Percentiles rank a stretch among this genome's conserved stretches.
Evolutionary conservation across 2,797 vertebrate genomes (phyloP).

Genomic region (Gymnothorax reevesii): DNA sequence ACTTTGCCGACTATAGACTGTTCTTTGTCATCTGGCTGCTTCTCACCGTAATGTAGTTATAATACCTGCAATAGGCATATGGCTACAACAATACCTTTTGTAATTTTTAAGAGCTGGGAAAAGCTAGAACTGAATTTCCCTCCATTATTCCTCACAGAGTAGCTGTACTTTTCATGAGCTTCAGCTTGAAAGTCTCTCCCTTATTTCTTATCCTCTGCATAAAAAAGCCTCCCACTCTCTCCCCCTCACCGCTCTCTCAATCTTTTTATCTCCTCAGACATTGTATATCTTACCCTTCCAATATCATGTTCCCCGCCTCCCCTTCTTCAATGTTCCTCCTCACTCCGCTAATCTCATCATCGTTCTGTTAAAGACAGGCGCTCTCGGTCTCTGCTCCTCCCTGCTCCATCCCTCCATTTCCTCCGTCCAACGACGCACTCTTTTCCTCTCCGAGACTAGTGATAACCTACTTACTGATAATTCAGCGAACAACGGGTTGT

Average conservation of each 20-base stretch:
- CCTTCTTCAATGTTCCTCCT: neutral
- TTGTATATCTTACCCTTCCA: neutral
- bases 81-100: neutral
- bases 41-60: neutral
- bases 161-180: neutral
- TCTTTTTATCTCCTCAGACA: neutral
- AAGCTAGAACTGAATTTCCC: neutral
- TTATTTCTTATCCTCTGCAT: neutral
- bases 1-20: too few species aligned
- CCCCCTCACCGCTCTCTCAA: neutral
- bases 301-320: neutral
- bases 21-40: neutral
- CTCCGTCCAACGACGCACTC: neutral
- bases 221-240: neutral
- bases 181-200: neutral
- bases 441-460: neutral
- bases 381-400: neutral
- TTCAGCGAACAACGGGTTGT: neutral
- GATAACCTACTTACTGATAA: constrained; percentile 20
- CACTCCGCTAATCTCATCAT: constrained; percentile 19
- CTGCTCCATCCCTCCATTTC: constrained; percentile 13
- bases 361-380: neutral
- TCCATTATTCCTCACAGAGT: neutral
- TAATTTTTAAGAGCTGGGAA: neutral
- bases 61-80: neutral